Evolutionary conservation across 2,888 invertebrate genomes (phyloP), one percentile per base, ranked within the genome.

Genomic region (Thera obeliscata): DNA sequence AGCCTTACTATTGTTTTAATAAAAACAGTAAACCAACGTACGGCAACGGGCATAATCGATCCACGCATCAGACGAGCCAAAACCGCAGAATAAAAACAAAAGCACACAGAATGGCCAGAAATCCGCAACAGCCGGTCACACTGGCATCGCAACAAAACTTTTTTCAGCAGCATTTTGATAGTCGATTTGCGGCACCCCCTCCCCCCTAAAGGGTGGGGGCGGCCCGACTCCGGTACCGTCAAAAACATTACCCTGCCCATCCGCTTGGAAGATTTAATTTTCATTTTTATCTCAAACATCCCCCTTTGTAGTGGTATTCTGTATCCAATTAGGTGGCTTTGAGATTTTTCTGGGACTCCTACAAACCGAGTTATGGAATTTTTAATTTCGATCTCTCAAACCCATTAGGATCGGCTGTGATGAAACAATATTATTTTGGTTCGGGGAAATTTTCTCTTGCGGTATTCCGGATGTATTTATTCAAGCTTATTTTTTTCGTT

Each of bases 281-380:
- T 94, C 94, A 94, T 94, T 94, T 94, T 94, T 94, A 94, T 94
- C 93, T 93, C 89, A 92, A 93, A 93, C 93, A 93, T 91, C 90
- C 92, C 89, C 88, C 92, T 94, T 94, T 93, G 94, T 93, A 92
- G 93, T 87, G 93, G 93, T 89, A 88, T 84, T 89, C 89, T 87
- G 91, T 91, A 91, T 93, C 93, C 93, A 93, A 93, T 93, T 93
- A 93, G 91, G 89, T 87, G 79, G 90, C 91, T 93, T 91, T 91
- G 92, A 89, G 87, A 85, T 91, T 91, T 82, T 88, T 89, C 89
- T 87, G 84, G 84, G 80, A 85, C 81, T 86, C 83, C 81, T 82
- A 86, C 82, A 84, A 81, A 83, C 82, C 69, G 78, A 90, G 89
- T 87, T 91, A 92, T 93, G 92, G 92, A 90, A 90, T 93, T 92